Evolutionary conservation across 2,888 invertebrate genomes (phyloP).

Genomic region (Chymomyza procnemis): DNA sequence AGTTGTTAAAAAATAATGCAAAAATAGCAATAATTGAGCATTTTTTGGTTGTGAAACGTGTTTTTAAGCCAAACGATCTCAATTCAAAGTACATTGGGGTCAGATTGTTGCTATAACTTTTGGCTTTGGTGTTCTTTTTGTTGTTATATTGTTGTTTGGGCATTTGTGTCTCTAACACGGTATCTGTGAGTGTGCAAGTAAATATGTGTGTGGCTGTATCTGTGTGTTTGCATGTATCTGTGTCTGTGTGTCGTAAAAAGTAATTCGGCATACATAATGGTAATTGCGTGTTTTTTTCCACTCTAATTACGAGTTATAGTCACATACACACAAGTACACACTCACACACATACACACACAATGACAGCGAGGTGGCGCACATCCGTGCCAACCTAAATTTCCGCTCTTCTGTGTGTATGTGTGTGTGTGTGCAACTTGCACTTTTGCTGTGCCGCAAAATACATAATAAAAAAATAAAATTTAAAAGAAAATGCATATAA

Average conservation of each 20-base stretch:
- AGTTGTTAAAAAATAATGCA: not conserved
- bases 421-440: slow-evolving; percentile 43
- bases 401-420: slow-evolving; percentile 25
- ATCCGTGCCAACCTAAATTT: slow-evolving; percentile 60
- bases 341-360: slow-evolving; percentile 12
- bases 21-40: not conserved
- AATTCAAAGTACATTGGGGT: slow-evolving; percentile 68
- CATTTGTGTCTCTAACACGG: slow-evolving; percentile 13
- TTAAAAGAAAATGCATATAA: slow-evolving; percentile 68
- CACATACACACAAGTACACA: slow-evolving; percentile 26
- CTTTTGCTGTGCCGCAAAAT: slow-evolving; percentile 36
- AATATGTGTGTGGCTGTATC: not conserved
- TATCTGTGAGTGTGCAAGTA: not conserved
- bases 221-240: not conserved
- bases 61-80: slow-evolving; percentile 60
- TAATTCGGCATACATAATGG: slow-evolving; percentile 70
- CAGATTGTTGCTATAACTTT: slow-evolving; percentile 29
- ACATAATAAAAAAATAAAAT: slow-evolving; percentile 25
- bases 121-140: slow-evolving; percentile 9
- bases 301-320: slow-evolving; percentile 67
- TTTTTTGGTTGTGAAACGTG: slow-evolving; percentile 32
- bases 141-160: slow-evolving; percentile 11
- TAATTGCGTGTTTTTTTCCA: slow-evolving; percentile 68
- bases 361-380: slow-evolving; percentile 15
- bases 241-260: slow-evolving; percentile 54